Evolutionary conservation across 2,888 invertebrate species (phyloP).

Genomic region (Orgyia antiqua): DNA sequence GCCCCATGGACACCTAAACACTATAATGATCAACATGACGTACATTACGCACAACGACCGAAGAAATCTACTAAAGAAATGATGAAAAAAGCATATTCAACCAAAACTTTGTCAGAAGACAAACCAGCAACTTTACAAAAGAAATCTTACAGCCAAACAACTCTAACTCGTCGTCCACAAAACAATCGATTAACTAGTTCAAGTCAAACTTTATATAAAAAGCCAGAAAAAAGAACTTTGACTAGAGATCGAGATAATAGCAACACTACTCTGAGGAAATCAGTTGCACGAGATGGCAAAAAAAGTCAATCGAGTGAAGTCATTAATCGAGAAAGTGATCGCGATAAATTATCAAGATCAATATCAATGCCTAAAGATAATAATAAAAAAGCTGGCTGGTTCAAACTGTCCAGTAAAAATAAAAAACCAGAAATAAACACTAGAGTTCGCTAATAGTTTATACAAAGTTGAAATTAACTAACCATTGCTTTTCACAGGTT

Average conservation of each 20-base stretch:
- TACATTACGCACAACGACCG: slow-evolving; percentile 85
- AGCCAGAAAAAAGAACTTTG: slow-evolving; percentile 58
- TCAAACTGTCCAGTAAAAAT: slow-evolving; percentile 78
- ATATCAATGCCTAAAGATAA: slow-evolving; percentile 86
- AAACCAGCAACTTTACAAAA: slow-evolving; percentile 59
- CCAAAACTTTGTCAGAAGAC: slow-evolving; percentile 47
- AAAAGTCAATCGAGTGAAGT: slow-evolving; percentile 82
- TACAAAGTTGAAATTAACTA: no score
- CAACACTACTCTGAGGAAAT: slow-evolving; percentile 62
- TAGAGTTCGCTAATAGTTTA: slow-evolving; percentile 52
- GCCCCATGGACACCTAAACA: slow-evolving; percentile 91
- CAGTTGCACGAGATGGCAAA: slow-evolving; percentile 49
- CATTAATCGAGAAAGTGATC: slow-evolving; percentile 69
- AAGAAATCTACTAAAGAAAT: slow-evolving; percentile 52
- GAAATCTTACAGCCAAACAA: slow-evolving; percentile 67
- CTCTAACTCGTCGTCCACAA: slow-evolving; percentile 51
- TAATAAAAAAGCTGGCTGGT: slow-evolving; percentile 86
- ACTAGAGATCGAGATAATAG: slow-evolving; percentile 26
- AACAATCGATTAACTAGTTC: slow-evolving; percentile 57
- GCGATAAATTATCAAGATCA: slow-evolving; percentile 79
- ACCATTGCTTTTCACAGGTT: no score
- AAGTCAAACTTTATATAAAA: slow-evolving; percentile 58
- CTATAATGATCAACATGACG: slow-evolving; percentile 84
- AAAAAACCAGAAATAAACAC: slow-evolving; percentile 62
- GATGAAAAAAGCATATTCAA: slow-evolving; percentile 68